Evolutionary conservation across 53 echinoderm and acorn worm genomes (phyloP), one percentile per base, ranked within the genome.

Genomic region (Paelopatides confundens): DNA sequence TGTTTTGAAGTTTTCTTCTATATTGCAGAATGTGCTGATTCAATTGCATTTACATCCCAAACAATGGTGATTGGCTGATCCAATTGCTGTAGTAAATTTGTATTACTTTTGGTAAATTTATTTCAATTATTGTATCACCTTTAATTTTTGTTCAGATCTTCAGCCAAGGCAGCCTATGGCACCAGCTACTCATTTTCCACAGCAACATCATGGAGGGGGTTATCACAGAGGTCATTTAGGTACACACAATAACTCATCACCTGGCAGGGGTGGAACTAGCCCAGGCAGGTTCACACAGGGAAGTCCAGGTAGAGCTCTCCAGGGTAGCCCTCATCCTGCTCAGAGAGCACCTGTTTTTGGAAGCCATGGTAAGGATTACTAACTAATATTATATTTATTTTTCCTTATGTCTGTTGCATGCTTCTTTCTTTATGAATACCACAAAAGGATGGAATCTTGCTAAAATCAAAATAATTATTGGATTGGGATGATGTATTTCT

Each of bases 131-230:
- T 12, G 12, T 1, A 10, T 14, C 31, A 18, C 32, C 18, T 67
- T 30, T 67, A 7, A 17, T 27, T 67, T 18, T 15, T 66, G 6
- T 63, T 46, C 54, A 58, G 58, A 58, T 21, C 68, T 67, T 2
- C 68, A 67, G 68, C 92, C 95, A 6, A 87, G 95, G 71, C 92
- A 92, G 34, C 92, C 95, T 2, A 93, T 95, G 93, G 93, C 93
- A 46, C 93, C 93, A 3, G 90, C 92, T 4, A 87, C 95, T 24
- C 93, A 95, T 71, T 93, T 93, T 38, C 95, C 91, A 43, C 90
- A 88, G 53, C 85, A 84, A 14, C 92, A 86, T 26, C 86, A 87
- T 39, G 83, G 88, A 47, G 88, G 88, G 40, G 85, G 81, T 50
- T 90, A 92, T 33, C 91, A 91, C 76, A 94, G 92, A 31, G 88